Conservation (phyloP, 2,888 invertebrate genomes). For the Drosophila mettleri region DNA sequence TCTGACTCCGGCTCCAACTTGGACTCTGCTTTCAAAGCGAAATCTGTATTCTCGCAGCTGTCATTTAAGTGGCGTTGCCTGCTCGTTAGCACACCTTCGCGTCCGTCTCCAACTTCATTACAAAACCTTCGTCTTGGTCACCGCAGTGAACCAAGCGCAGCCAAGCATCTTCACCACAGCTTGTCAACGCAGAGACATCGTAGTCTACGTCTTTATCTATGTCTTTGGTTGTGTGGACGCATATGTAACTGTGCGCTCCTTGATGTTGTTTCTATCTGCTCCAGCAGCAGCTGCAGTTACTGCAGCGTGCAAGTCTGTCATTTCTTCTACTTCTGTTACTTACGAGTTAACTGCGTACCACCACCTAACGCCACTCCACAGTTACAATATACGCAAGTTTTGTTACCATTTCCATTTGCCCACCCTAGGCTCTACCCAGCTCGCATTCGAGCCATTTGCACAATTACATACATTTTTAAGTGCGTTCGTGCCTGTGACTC, state of each 20-base stretch:
- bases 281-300: constrained; percentile 35
- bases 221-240: constrained; percentile 9
- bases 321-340: constrained; percentile 80
- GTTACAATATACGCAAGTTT: constrained; percentile 46
- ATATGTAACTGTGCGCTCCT: constrained; percentile 21
- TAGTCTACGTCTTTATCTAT: constrained; percentile 48
- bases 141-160: constrained; percentile 31
- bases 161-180: constrained; percentile 57
- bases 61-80: constrained; percentile 76
- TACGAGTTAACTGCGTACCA: constrained; percentile 69
- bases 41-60: constrained; percentile 56
- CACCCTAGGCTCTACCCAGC: background rate
- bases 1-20: background rate
- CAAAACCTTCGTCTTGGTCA: constrained; percentile 30
- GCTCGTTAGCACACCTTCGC: constrained; percentile 72
- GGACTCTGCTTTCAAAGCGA: constrained; percentile 16
- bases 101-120: constrained; percentile 15
- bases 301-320: constrained; percentile 64
- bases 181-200: constrained; percentile 54
- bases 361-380: background rate
- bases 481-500: constrained; percentile 71
- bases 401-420: constrained; percentile 51
- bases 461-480: constrained; percentile 82
- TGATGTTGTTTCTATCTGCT: constrained; percentile 21
- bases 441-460: constrained; percentile 50